Conservation (phyloP, 2,888 invertebrate genomes). For the Parnassius apollo region DNA sequence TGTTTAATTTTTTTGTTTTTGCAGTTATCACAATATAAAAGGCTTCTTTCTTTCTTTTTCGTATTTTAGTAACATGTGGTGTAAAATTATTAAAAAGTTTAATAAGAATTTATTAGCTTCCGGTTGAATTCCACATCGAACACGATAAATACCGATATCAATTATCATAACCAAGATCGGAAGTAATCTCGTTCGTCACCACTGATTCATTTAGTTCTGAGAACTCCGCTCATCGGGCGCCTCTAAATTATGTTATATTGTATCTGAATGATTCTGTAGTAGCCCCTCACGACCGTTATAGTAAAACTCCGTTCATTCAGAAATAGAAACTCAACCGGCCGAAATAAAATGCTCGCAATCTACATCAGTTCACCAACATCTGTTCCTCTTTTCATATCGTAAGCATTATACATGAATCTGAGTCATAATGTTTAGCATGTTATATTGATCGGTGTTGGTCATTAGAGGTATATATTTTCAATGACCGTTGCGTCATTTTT, state of each 20-base stretch:
- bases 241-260: constrained; percentile 48
- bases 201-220: constrained; percentile 43
- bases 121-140: constrained; percentile 31
- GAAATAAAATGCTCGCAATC: constrained; percentile 49
- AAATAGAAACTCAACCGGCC: constrained; percentile 50
- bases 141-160: constrained; percentile 28
- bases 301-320: constrained; percentile 65
- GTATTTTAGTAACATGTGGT: too few relatives aligned
- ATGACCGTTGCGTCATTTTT: constrained; percentile 26
- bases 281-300: constrained; percentile 41
- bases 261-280: constrained; percentile 43
- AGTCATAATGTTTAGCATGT: constrained; percentile 21
- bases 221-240: constrained; percentile 41
- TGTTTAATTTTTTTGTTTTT: too few relatives aligned
- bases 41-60: too few relatives aligned
- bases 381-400: constrained; percentile 50
- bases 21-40: too few relatives aligned
- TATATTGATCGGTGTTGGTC: constrained; percentile 34
- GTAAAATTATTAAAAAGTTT: too few relatives aligned
- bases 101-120: background rate
- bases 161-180: constrained; percentile 44
- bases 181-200: constrained; percentile 54
- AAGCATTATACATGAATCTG: constrained; percentile 44
- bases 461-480: constrained; percentile 30
- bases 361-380: constrained; percentile 39